Evolutionary conservation across 2,113 vertebrate species (phyloP).

Genomic region (Cygnus atratus): DNA sequence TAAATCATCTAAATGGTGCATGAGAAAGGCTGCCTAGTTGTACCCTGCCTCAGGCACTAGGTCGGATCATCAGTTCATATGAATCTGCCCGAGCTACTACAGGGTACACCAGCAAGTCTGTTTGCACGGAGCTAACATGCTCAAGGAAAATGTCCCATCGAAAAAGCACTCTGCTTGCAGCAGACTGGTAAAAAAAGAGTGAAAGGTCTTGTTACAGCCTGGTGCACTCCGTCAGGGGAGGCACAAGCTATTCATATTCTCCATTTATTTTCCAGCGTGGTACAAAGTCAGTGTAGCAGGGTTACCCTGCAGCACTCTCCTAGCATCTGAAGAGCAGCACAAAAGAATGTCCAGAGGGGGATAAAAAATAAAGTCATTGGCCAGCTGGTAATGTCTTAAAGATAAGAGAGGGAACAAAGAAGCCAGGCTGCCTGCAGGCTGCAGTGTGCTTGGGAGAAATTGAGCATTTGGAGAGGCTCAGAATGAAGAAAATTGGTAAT

Average conservation of each 20-base stretch:
- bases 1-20: conserved; percentile 23
- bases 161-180: not conserved
- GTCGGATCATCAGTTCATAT: not conserved
- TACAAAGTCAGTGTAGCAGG: not conserved
- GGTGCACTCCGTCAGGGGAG: not conserved
- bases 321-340: not conserved
- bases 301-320: not conserved
- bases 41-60: not conserved
- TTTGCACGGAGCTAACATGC: not conserved
- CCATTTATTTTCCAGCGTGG: not conserved
- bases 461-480: not conserved
- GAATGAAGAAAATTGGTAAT: not conserved
- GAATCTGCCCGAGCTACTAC: not conserved
- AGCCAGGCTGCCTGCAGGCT: not conserved
- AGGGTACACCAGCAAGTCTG: not conserved
- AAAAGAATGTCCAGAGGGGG: not conserved
- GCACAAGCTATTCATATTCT: not conserved
- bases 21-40: not conserved
- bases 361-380: not conserved
- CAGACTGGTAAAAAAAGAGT: not conserved
- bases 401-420: not conserved
- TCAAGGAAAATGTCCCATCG: not conserved
- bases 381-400: not conserved
- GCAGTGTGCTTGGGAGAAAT: not conserved
- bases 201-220: not conserved